Percentiles rank a stretch among this genome's conserved stretches.
Evolutionary conservation across 2,113 vertebrate species (phyloP).

Genomic region (Numenius arquata): DNA sequence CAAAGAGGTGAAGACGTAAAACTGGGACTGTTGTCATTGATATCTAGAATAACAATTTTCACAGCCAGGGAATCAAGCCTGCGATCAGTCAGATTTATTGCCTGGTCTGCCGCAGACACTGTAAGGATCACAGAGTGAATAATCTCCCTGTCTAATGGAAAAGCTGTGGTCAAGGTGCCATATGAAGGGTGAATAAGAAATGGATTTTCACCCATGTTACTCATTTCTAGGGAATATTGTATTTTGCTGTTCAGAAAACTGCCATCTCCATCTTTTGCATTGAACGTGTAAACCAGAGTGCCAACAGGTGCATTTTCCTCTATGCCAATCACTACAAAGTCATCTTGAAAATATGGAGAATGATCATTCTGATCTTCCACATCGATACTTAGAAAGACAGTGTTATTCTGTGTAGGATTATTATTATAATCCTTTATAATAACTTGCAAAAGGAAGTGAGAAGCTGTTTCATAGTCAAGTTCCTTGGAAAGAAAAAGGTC

Average conservation of each 20-base stretch:
- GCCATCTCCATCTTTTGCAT: conserved; percentile 87
- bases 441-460: conserved; percentile 80
- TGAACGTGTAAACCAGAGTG: conserved; percentile 80
- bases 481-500: conserved; percentile 83
- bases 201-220: conserved; percentile 47
- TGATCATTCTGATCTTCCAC: conserved; percentile 91
- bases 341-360: conserved; percentile 81
- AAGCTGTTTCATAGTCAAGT: conserved; percentile 85
- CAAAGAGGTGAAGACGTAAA: conserved; percentile 74
- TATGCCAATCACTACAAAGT: conserved; percentile 79
- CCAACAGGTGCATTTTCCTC: conserved; percentile 81
- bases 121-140: conserved; percentile 71
- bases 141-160: conserved; percentile 81
- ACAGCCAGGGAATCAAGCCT: conserved; percentile 71
- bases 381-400: conserved; percentile 75
- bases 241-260: conserved; percentile 83
- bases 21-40: conserved; percentile 87
- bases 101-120: conserved; percentile 82
- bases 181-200: conserved; percentile 82
- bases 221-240: conserved; percentile 76
- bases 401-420: conserved; percentile 45
- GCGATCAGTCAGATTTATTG: conserved; percentile 71
- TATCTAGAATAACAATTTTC: conserved; percentile 83
- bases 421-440: conserved; percentile 62
- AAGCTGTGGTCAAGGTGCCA: conserved; percentile 78